Conservation (phyloP, 2,797 vertebrate genomes). For the Enteromius anoplus region DNA sequence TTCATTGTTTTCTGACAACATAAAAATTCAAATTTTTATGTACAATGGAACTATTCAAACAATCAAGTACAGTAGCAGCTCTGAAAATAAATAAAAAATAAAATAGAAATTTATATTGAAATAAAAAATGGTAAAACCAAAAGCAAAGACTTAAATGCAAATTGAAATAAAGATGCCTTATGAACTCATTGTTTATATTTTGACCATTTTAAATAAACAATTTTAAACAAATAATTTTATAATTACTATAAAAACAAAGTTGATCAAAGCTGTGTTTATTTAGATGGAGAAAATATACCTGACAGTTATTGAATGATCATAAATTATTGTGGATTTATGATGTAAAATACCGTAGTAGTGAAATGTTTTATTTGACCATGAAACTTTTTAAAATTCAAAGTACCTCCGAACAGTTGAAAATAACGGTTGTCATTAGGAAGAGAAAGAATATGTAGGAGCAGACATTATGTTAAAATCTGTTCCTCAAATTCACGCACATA, state of each 20-base stretch:
- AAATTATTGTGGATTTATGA: neutral
- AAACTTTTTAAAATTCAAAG: conserved; percentile 9
- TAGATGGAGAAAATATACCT: neutral
- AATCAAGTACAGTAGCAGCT: neutral
- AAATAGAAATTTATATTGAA: too few species aligned
- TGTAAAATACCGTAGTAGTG: neutral
- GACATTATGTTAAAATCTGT: conserved; percentile 35
- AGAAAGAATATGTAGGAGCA: conserved; percentile 16
- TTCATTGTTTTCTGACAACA: neutral
- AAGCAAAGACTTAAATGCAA: neutral
- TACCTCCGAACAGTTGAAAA: neutral
- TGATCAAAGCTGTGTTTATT: neutral
- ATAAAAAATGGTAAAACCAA: neutral
- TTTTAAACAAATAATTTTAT: too few species aligned
- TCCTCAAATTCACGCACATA: conserved; percentile 63
- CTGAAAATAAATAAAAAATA: neutral
- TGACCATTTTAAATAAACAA: neutral
- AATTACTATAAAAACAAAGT: neutral
- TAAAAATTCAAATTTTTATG: neutral
- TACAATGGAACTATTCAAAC: neutral
- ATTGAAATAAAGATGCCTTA: neutral
- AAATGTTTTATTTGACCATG: neutral
- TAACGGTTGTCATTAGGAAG: neutral
- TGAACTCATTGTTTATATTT: neutral
- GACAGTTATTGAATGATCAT: neutral